Conservation (phyloP, 2,797 vertebrate genomes). For the Bucorvus abyssinicus region DNA sequence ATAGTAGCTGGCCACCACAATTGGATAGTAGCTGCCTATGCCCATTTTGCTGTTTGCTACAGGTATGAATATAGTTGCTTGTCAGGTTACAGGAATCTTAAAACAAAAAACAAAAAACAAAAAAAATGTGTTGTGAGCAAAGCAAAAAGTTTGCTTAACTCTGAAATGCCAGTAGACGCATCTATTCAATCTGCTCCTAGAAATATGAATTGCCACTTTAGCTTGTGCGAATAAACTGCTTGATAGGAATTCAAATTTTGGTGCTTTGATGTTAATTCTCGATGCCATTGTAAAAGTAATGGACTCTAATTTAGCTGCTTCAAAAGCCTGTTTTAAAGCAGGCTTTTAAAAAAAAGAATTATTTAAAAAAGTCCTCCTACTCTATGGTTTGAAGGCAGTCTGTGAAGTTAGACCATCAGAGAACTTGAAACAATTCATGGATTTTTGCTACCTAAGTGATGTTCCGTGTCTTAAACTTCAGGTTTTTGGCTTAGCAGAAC, state of each 20-base stretch:
- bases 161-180: not conserved
- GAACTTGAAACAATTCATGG: not conserved
- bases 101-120: too few relatives aligned
- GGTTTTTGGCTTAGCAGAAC: not conserved
- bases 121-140: not conserved
- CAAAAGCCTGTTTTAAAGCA: not conserved
- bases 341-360: not conserved
- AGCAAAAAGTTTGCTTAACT: not conserved
- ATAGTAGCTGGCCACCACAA: conserved; percentile 98
- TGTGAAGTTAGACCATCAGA: not conserved
- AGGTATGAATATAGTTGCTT: conserved; percentile 78
- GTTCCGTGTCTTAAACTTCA: not conserved
- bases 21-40: conserved; percentile 98
- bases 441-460: not conserved
- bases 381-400: not conserved
- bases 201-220: not conserved
- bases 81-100: not conserved
- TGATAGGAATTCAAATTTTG: not conserved
- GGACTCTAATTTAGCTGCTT: not conserved
- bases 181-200: not conserved
- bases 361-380: not conserved
- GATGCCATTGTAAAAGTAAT: not conserved
- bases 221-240: not conserved
- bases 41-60: conserved; percentile 98
- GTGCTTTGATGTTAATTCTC: not conserved